phyloP scores from a whole-genome alignment of 2,888 invertebrate species.

The Drosophila eohydei region DNA sequence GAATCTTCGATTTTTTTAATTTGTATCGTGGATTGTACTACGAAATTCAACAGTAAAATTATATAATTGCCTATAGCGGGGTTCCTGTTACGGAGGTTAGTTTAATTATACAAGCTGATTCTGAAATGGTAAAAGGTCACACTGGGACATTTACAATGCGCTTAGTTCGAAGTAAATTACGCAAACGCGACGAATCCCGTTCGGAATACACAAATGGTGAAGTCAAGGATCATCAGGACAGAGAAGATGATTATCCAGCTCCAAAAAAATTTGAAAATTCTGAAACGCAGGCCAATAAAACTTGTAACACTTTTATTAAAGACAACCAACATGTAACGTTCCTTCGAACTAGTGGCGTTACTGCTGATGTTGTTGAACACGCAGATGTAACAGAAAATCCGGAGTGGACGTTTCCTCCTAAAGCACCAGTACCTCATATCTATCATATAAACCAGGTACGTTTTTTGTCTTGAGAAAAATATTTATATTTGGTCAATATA shows the following conservation, averaged over 20 bases:
- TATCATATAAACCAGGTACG: slow-evolving; percentile 90
- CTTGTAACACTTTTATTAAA: slow-evolving; percentile 42
- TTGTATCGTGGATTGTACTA: slow-evolving; percentile 23
- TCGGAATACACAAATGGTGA: slow-evolving; percentile 66
- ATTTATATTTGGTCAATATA: background rate
- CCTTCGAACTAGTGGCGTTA: slow-evolving; percentile 64
- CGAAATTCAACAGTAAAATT: slow-evolving; percentile 26
- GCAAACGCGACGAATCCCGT: slow-evolving; percentile 92
- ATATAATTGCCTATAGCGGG: slow-evolving; percentile 38
- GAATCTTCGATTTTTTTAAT: slow-evolving; percentile 9
- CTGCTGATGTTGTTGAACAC: slow-evolving; percentile 37
- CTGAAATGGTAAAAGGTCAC: slow-evolving; percentile 90
- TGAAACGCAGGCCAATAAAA: slow-evolving; percentile 36
- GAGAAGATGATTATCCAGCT: slow-evolving; percentile 8
- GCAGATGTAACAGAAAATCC: slow-evolving; percentile 83
- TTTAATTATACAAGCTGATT: slow-evolving; percentile 34
- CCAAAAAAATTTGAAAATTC: slow-evolving; percentile 1
- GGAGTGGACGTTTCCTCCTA: slow-evolving; percentile 93
- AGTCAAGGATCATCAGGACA: slow-evolving; percentile 19
- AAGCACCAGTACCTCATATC: slow-evolving; percentile 90
- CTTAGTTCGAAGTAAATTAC: slow-evolving; percentile 95
- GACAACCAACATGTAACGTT: slow-evolving; percentile 69
- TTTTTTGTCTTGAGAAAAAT: slow-evolving; percentile 16
- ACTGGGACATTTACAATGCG: slow-evolving; percentile 95
- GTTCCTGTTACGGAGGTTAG: slow-evolving; percentile 11